Conservation (phyloP, 35 echinoderm and acorn worm species). For the Chiridota heheva region DNA sequence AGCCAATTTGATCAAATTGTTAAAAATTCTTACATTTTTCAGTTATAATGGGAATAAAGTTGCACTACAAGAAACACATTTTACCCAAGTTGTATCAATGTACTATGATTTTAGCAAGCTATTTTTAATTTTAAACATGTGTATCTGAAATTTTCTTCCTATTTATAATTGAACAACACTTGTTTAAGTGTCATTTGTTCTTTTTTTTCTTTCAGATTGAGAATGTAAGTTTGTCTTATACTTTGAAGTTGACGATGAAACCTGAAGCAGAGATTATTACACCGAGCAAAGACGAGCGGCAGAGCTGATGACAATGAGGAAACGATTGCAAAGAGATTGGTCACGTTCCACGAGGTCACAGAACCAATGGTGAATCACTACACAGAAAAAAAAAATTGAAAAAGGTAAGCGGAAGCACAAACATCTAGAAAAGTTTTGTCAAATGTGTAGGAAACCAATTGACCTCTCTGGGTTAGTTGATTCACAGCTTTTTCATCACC, state of each 20-base stretch:
- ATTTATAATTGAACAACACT: no score
- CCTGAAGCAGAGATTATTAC: constrained; percentile 80
- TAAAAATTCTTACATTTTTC: no score
- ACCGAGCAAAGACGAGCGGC: constrained; percentile 89
- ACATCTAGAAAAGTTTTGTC: not conserved
- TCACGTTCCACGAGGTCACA: constrained; percentile 76
- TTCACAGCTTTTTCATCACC: no score
- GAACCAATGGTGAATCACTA: constrained; percentile 60
- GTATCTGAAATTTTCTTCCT: no score
- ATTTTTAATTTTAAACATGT: no score
- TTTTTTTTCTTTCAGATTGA: constrained; percentile 75
- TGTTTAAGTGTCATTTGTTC: no score
- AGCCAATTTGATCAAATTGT: no score
- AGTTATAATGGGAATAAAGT: no score
- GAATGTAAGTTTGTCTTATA: constrained; percentile 85
- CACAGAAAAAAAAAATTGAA: constrained; percentile 67
- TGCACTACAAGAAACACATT: no score
- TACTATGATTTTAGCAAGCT: no score
- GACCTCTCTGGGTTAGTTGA: no score
- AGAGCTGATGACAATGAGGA: constrained; percentile 95
- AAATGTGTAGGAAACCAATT: not conserved
- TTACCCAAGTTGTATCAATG: no score
- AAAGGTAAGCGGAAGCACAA: constrained; percentile 45
- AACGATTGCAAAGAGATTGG: constrained; percentile 80
- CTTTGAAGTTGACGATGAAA: constrained; percentile 90